A percentile compares a stretch with the other conserved stretches of the same genome.
Conservation (phyloP, 2,797 vertebrate genomes). For the Capromys pilorides region DNA sequence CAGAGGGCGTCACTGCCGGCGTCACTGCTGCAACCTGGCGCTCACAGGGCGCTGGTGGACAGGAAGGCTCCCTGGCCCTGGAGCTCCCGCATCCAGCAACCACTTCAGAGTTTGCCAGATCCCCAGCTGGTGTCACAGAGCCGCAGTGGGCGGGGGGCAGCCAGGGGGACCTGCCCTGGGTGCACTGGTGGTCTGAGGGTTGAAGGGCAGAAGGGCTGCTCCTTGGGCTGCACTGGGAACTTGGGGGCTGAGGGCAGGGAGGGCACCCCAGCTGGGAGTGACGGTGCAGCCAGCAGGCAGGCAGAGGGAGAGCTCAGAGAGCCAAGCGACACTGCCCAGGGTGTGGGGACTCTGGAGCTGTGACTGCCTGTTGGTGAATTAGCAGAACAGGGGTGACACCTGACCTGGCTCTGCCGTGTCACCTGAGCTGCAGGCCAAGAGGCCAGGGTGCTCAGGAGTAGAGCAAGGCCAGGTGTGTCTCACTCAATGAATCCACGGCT, state of each 20-base stretch:
- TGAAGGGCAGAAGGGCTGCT: neutral
- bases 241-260: neutral
- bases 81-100: neutral
- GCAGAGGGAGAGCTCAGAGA: neutral
- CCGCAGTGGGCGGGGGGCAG: rapidly evolving
- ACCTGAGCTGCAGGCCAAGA: neutral
- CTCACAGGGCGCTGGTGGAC: neutral
- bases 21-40: too few relatives aligned
- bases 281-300: too few relatives aligned
- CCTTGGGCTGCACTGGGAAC: neutral
- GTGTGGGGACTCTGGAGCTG: neutral
- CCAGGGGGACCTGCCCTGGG: neutral
- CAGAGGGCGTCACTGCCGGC: too few relatives aligned
- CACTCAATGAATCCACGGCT: neutral
- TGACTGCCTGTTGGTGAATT: neutral
- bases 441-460: neutral
- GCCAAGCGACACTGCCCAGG: too few relatives aligned
- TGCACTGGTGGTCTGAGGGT: neutral
- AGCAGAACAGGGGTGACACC: neutral
- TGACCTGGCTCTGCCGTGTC: neutral
- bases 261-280: neutral
- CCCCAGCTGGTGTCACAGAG: neutral
- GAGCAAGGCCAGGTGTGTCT: neutral
- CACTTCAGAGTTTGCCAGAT: neutral
- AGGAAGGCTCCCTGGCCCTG: neutral